Evolutionary conservation across 1,140 invertebrate genomes (phyloP), one percentile per base, ranked within the genome.

Genomic region (Apis cerana): DNA sequence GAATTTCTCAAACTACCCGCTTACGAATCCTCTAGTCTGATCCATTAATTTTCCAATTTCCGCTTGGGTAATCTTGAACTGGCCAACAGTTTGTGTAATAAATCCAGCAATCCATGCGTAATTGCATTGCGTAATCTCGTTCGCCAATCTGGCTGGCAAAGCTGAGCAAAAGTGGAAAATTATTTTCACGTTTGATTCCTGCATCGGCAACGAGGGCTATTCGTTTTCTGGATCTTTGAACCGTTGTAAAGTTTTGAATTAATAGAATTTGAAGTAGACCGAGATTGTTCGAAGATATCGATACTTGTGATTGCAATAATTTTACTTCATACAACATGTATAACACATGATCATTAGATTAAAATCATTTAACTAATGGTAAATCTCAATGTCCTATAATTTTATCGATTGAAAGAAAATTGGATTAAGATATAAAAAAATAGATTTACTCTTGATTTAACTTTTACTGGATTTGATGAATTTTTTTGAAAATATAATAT

Each of bases 41-140:
- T 76, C 33, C 72, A 82, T 82, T 86, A 74, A 79, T 83, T 75
- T 62, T 70, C 82, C 76, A 65, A 85, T 87, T 83, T 65, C 65
- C 69, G 68, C 23, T 61, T 82, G 81, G 19, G 59, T 70, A 85
- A 86, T 85, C 64, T 70, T 8, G 12, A 59, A 43, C 33, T 64
- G 33, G 48, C n/a, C 64, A 33, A 13, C 17, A 23, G 33, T 76
- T 77, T 82, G 15, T 56, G 43, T 64, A 85, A 86, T 48, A 67
- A 70, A 83, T 78, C 64, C 21, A 74, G 15, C 15, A 61, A 67
- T 56, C 74, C 48, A 33, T 27, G 67, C 50, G 59, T 54, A 70
- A 76, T 80, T 54, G n/a, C 54, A 21, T 75, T 58, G 68, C 64
- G 65, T 56, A 85, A 82, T 23, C 59, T 43, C 15, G 56, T 52